These are phyloP conservation scores for Fragum whitleyi DNA, from an alignment of 2,888 invertebrate species.

Conservation along the genomic window DNA sequence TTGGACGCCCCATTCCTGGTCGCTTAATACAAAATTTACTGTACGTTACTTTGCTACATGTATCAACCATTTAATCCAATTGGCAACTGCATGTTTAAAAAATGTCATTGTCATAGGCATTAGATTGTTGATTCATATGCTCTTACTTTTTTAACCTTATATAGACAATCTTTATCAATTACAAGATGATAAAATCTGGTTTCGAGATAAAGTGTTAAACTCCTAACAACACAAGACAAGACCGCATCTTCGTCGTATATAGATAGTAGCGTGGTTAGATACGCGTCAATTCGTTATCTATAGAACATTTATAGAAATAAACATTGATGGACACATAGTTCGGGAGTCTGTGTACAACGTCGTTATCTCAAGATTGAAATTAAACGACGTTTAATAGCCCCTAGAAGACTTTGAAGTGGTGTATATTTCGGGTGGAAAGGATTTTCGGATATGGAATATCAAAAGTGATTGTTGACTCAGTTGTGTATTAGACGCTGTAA, in stretches of 20 bases:
- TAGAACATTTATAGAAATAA: not conserved
- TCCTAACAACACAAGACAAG: not conserved
- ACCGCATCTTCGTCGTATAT: not conserved
- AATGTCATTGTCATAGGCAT: too few species aligned
- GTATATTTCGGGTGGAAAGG: conserved; percentile 5
- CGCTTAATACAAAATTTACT: too few species aligned
- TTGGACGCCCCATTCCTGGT: too few species aligned
- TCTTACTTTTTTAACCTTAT: too few species aligned
- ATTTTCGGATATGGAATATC: conserved; percentile 7
- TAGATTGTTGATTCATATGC: too few species aligned
- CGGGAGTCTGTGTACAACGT: not conserved
- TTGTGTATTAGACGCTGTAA: too few species aligned
- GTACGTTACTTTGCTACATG: too few species aligned
- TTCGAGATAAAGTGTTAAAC: not conserved
- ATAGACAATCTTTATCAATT: not conserved
- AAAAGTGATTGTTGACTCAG: too few species aligned
- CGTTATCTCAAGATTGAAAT: not conserved
- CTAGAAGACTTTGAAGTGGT: not conserved
- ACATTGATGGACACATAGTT: conserved; percentile 18
- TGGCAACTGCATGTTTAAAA: too few species aligned
- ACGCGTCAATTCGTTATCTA: conserved; percentile 15
- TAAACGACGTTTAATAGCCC: not conserved
- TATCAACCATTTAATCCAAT: too few species aligned
- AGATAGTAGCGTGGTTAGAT: conserved; percentile 18
- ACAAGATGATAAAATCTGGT: not conserved